These are phyloP conservation scores for Megaptera novaeangliae DNA, from an alignment of 2,113 vertebrate genomes.

Conservation along the genomic window DNA sequence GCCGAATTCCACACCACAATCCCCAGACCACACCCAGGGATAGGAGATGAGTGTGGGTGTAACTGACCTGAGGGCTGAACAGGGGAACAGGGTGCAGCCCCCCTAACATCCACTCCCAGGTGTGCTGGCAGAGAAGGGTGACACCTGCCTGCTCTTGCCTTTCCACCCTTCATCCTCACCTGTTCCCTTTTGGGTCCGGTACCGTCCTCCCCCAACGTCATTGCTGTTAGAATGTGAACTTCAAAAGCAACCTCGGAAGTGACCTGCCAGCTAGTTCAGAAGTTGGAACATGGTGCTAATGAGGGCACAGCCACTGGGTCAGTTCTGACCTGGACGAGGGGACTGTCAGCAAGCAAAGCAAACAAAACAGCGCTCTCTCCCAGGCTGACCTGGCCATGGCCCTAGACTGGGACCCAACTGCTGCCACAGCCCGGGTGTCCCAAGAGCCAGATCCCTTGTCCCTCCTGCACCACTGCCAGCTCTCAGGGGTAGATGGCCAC, in stretches of 20 bases:
- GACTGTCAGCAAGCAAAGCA: not conserved
- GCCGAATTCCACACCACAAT: not conserved
- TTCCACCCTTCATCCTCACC: accelerated
- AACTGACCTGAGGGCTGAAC: not conserved
- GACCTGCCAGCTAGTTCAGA: not conserved
- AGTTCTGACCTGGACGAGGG: not conserved
- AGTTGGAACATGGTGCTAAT: not conserved
- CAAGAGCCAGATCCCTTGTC: no score
- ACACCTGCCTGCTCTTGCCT: no score
- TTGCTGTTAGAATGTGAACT: not conserved
- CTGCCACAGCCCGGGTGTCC: not conserved
- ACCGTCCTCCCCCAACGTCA: accelerated
- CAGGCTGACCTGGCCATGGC: not conserved
- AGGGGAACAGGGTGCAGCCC: no score
- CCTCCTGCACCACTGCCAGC: not conserved
- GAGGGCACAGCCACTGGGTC: not conserved
- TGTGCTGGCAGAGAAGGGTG: no score
- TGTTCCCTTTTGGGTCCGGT: no score
- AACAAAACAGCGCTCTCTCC: not conserved
- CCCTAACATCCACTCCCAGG: accelerated
- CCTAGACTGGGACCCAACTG: no score
- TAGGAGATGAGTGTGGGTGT: not conserved
- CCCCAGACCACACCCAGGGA: no score
- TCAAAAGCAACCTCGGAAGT: not conserved
- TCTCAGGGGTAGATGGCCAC: not conserved